Conservation (phyloP, 1,140 invertebrate genomes). For the Aleiodes sp. region DNA sequence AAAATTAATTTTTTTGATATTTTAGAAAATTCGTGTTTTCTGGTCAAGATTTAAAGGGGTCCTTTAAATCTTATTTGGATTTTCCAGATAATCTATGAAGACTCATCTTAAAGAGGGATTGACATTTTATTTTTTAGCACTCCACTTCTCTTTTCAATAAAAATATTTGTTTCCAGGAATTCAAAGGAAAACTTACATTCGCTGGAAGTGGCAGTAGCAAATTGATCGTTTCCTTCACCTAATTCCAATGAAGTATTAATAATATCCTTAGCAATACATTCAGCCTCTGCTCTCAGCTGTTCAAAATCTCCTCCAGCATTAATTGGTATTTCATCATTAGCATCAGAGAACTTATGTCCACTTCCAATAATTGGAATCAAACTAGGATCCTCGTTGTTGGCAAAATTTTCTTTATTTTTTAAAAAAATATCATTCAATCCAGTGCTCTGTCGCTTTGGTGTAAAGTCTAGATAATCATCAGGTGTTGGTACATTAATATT, state of each 20-base stretch:
- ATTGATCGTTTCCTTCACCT: conserved; percentile 45
- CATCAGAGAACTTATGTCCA: neutral
- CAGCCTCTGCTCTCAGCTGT: conserved; percentile 42
- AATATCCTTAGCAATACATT: conserved; percentile 52
- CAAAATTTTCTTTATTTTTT: neutral
- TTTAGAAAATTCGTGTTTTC: no score
- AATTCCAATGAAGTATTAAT: conserved; percentile 43
- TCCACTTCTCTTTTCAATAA: no score
- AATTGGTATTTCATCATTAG: neutral
- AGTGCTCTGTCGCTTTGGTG: conserved; percentile 54
- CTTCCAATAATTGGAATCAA: no score
- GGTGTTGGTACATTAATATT: conserved; percentile 3
- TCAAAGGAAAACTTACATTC: no score
- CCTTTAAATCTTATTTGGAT: no score
- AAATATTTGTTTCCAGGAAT: no score
- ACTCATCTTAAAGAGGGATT: no score
- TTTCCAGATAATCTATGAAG: no score
- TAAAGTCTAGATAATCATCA: conserved; percentile 48
- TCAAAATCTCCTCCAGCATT: conserved; percentile 39
- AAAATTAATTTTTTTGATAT: no score
- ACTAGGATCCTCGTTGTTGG: no score
- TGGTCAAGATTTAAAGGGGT: no score
- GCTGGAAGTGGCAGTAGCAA: conserved; percentile 44
- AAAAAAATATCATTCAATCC: conserved; percentile 25
- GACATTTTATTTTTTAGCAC: no score